Evolutionary conservation across 2,888 invertebrate genomes (phyloP), one percentile per base, ranked within the genome.

Genomic region (Laothoe populi): DNA sequence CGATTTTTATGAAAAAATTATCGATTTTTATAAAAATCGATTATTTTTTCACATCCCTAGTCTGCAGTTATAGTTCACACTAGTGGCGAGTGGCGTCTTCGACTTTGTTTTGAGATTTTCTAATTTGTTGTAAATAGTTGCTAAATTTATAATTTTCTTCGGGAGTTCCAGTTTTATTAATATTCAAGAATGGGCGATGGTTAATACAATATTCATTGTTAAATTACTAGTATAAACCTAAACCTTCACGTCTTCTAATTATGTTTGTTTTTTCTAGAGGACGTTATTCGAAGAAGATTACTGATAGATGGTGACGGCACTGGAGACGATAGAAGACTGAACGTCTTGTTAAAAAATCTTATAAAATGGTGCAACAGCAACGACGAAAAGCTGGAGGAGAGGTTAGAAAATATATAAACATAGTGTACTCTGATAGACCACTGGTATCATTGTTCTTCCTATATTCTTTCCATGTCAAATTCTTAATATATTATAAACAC

Each of bases 231-330:
- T 11, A 10, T 1, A 1, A 11, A 21, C 5, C 11, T 48, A 1
- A 24, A 31, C 23, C n/a, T 19, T 7, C 10, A 44, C 4, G 4
- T 23, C 45, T 60, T 38, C 42, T 49, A 8, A 59, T n/a, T 40
- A 13, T 53, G 11, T 42, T 57, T 58, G 10, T 31, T 60, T 67
- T 87, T 85, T 7, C 83, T n/a, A 98, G 99, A 99, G 90, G 99
- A 99, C 82, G 97, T 99, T 46, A 98, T 99, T 66, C 95, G 97
- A 71, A 94, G 98, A 71, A 95, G 98, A 67, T 92, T 99, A 44
- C 88, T 99, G 35, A 98, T 99, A 75, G 99, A 99, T 84, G 99
- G 99, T 16, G 99, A 99, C 93, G 99, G 99, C 7, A 98, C 97
- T 10, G 99, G 98, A 21, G 99, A 99, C 81, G 99, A 99, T 81